Evolutionary conservation across 2,113 vertebrate genomes (phyloP), one percentile per base, ranked within the genome.

Genomic region (Loxodonta africana): DNA sequence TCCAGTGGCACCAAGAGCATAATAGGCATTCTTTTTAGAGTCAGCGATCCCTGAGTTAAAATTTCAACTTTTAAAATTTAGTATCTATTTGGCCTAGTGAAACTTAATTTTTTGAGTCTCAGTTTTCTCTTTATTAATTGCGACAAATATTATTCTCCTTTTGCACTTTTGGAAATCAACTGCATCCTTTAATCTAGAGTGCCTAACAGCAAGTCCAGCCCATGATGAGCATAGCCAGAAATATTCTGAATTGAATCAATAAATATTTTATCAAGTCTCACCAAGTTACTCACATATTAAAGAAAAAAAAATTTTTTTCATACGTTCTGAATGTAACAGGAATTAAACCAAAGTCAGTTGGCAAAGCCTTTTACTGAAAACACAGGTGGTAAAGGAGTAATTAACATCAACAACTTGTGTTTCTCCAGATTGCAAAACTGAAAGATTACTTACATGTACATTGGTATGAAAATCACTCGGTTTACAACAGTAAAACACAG

Each of bases 371-470:
- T 83, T 26, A 12, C 91, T 92, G 95, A n/a, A 95, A 96, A 92
- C 93, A 92, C 93, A 97, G 95, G 95, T 96, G 95, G 96, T 86
- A 88, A 77, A 91, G 8, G 67, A 67, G 26, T 71, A 88, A 86
- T 95, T 90, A 94, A 69, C 48, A 96, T 94, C 63, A 96, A 92
- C 76, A 94, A 93, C 90, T 91, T 90, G 93, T 88, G 71, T 76
- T 81, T n/a, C 51, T 96, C 63, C 88, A 90, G 93, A 96, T 63
- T 83, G 88, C 53, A 81, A 80, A 96, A 46, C 51, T 85, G 76
- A 88, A 83, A 90, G 76, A 95, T 81, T 76, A 84, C 76, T 92
- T 77, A 63, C 63, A 92, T 95, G 53, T 76, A 60, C 20, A 25
- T 15, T 83, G 80, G 33, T 33, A 77, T 69, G 81, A 91, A 96